Evolutionary conservation across 2,888 invertebrate genomes (phyloP).

Genomic region (Agonopterix subpropinquella): DNA sequence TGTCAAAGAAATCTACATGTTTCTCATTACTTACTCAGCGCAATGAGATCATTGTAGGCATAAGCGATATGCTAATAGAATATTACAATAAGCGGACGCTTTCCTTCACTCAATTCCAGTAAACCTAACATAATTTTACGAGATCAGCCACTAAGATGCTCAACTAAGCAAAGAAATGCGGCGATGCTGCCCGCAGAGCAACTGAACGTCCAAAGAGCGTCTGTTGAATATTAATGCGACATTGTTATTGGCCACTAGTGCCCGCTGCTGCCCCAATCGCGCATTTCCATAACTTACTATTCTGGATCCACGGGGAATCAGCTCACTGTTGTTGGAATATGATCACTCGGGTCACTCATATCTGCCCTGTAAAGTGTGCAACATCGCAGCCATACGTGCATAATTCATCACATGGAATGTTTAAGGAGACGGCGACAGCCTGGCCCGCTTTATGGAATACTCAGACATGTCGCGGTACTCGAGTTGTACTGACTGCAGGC

Average conservation of each 20-base stretch:
- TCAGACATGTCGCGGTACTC: constrained; percentile 11
- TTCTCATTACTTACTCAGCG: too few relatives aligned
- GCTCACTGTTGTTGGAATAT: constrained; percentile 63
- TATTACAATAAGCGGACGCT: not conserved
- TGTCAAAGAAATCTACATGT: too few relatives aligned
- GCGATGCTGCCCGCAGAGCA: constrained; percentile 55
- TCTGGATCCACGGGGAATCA: constrained; percentile 70
- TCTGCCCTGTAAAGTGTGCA: constrained; percentile 52
- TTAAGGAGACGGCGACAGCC: constrained; percentile 28
- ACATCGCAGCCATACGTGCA: constrained; percentile 40
- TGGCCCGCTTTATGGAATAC: constrained; percentile 28
- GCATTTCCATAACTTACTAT: constrained; percentile 76
- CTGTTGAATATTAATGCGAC: constrained; percentile 75
- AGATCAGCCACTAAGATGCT: constrained; percentile 37
- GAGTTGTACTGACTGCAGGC: not conserved
- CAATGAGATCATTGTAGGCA: too few relatives aligned
- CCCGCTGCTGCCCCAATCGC: constrained; percentile 72
- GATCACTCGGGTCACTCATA: constrained; percentile 56
- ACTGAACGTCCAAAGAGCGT: constrained; percentile 62
- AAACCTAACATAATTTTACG: constrained; percentile 18
- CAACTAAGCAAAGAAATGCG: constrained; percentile 48
- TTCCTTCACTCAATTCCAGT: not conserved
- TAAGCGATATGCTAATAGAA: too few relatives aligned
- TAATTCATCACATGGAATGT: constrained; percentile 48
- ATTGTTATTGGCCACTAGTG: constrained; percentile 74